Base-by-base conservation (phyloP, 53 echinoderm and acorn worm genomes). In the Apostichopus leukothele region DNA sequence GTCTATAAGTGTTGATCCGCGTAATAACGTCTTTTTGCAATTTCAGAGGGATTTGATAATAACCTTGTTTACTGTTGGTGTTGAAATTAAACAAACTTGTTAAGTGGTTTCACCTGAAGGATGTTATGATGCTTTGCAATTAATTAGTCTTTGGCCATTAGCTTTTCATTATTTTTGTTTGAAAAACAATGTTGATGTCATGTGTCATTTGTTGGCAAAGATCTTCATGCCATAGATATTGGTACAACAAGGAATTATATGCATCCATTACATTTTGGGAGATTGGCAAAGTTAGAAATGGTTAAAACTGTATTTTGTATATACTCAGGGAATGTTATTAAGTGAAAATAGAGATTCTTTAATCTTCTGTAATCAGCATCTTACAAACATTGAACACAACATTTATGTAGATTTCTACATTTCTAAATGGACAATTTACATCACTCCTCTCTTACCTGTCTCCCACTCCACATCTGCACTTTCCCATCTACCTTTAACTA, bases 151-250 rank as follows among this genome's bases (percentile, higher is more conserved):
- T 74, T 67, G 68, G 68, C 68, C 68, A 67, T 67, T 67, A 67
- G 68, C 68, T 67, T 67, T 67, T 67, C 68, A 0, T 67, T 67
- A 67, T 67, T 67, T 67, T 67, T 4, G 74, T 74, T 74, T 74
- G 74, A 11, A 74, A 74, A 74, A 74, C 74, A 74, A 74, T 67
- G 68, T 67, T 67, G 68, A 67, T 67, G 68, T 67, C 68, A 67
- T 67, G 68, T 67, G 68, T 67, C 68, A 67, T 67, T 67, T 67
- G 68, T 67, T 67, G 68, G 68, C 68, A 67, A 0, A 4, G 68
- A 4, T 67, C 68, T 67, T 67, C 68, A 4, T 67, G 39, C 27
- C 27, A 27, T 27, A 27, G 27, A 27, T 27, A 27, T 27, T 27
- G 27, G 27, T 27, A 27, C 39, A 39, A 39, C 39, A 39, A 3